These are phyloP conservation scores for Heteromyza rotundicornis DNA, from an alignment of 2,888 invertebrate genomes.

Conservation along the genomic window DNA sequence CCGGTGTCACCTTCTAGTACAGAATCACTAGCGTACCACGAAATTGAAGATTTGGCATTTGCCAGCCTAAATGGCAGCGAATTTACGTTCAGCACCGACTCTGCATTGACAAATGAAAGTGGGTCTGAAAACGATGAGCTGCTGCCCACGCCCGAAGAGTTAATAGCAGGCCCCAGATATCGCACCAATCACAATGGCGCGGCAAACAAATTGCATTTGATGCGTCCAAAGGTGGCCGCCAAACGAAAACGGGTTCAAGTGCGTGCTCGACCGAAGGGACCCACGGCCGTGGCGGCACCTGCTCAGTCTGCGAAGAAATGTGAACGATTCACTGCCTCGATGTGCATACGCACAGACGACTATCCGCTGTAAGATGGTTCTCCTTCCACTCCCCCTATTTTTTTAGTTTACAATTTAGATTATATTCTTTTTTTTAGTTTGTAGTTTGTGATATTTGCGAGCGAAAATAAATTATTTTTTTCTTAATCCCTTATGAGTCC, in stretches of 20 bases:
- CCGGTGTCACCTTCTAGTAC: neutral
- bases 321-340: constrained; percentile 73
- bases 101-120: constrained; percentile 30
- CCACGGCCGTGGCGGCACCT: constrained; percentile 59
- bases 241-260: constrained; percentile 51
- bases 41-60: constrained; percentile 57
- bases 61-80: constrained; percentile 57
- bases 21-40: constrained; percentile 37
- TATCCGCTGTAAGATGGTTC: constrained; percentile 76
- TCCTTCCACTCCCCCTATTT: constrained; percentile 7
- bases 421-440: neutral
- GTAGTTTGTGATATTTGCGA: constrained; percentile 8
- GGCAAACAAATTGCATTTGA: constrained; percentile 39
- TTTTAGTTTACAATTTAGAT: neutral
- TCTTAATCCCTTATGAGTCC: neutral
- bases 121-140: constrained; percentile 37
- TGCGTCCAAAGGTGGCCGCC: constrained; percentile 29
- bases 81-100: constrained; percentile 24
- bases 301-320: constrained; percentile 62
- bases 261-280: constrained; percentile 36
- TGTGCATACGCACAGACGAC: constrained; percentile 75
- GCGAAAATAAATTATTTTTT: constrained; percentile 12
- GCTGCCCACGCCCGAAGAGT: constrained; percentile 57
- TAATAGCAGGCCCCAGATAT: constrained; percentile 53
- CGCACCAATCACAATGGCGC: constrained; percentile 35